Conservation (phyloP, 2,888 invertebrate genomes). For the Cyrtodaria siliqua region DNA sequence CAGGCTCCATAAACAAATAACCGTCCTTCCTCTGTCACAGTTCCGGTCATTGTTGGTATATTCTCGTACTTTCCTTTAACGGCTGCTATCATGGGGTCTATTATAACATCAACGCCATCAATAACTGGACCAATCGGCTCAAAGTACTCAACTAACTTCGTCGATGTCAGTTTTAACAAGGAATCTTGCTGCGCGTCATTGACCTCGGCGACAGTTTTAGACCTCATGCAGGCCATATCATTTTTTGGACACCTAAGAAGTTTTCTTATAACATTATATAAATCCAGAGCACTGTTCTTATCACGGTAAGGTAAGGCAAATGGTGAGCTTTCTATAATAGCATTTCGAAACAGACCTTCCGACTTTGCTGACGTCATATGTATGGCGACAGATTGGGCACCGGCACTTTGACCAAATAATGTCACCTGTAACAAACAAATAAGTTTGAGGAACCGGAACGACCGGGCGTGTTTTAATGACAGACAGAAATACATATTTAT, state of each 20-base stretch:
- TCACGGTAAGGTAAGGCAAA: slow-evolving; percentile 70
- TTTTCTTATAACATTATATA: slow-evolving; percentile 60
- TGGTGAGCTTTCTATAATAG: slow-evolving; percentile 71
- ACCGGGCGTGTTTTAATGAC: background rate
- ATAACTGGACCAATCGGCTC: slow-evolving; percentile 79
- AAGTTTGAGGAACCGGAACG: background rate
- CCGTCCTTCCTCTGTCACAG: slow-evolving; percentile 74
- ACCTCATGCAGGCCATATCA: slow-evolving; percentile 68
- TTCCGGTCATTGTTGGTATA: slow-evolving; percentile 79
- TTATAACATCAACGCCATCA: slow-evolving; percentile 69
- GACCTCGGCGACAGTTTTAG: slow-evolving; percentile 69
- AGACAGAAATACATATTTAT: background rate
- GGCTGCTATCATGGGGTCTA: slow-evolving; percentile 67
- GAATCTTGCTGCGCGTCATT: slow-evolving; percentile 65
- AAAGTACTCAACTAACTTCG: slow-evolving; percentile 74
- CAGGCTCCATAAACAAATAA: slow-evolving; percentile 73
- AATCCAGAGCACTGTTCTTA: slow-evolving; percentile 62
- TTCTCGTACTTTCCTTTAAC: slow-evolving; percentile 55
- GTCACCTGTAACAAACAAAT: slow-evolving; percentile 67
- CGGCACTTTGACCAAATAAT: slow-evolving; percentile 75
- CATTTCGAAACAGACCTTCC: slow-evolving; percentile 59
- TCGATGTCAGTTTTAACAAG: slow-evolving; percentile 62
- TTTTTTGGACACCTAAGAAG: slow-evolving; percentile 58
- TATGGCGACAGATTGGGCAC: slow-evolving; percentile 69
- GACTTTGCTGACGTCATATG: slow-evolving; percentile 67